Base-by-base conservation (phyloP, 1,140 invertebrate genomes). In the Drosophila sucinea region DNA sequence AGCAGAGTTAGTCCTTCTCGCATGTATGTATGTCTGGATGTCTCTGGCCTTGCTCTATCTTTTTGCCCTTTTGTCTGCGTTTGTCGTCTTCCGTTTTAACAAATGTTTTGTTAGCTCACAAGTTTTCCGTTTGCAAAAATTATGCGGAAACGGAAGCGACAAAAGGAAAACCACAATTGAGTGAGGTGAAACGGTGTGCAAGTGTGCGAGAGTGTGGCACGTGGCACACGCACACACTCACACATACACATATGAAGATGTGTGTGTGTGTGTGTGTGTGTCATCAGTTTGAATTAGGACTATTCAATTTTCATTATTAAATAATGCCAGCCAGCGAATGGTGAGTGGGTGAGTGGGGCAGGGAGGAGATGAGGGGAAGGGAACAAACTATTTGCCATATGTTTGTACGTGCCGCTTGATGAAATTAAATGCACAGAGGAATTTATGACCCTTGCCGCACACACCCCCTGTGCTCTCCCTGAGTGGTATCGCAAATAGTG, bases 241-340 rank as follows among this genome's bases (percentile, higher is more conserved):
- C n/a, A 6, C 33, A 51, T 64, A 57, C 58, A 58, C 47, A 60
- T 62, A 32, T 32, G 33, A 17, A 44, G n/a, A 47, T 47, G 35
- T 47, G 44, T 17, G 8, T 1, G 5, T 47, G 11, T 41, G 44
- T 51, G 7, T 51, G 23, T 51, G 44, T 79, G 78, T 82, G 75
- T 82, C 80, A 82, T 71, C 75, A 63, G 66, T 35, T 33, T 54
- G 80, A 80, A 89, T 87, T 89, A 83, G 81, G 73, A 84, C 80
- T 90, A 89, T 89, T 89, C 84, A 90, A 89, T 89, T 89, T 89
- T 89, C 77, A 89, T 89, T 89, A 89, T 89, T 89, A 72, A 89
- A 89, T 89, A 89, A 89, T 89, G 85, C 60, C 67, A 51, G 44
- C 3, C 29, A 58, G 38, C 35, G 35, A 38, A 38, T 27, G 27